Evolutionary conservation across 2,888 invertebrate species (phyloP).

Genomic region (Xestia rhomboidea): DNA sequence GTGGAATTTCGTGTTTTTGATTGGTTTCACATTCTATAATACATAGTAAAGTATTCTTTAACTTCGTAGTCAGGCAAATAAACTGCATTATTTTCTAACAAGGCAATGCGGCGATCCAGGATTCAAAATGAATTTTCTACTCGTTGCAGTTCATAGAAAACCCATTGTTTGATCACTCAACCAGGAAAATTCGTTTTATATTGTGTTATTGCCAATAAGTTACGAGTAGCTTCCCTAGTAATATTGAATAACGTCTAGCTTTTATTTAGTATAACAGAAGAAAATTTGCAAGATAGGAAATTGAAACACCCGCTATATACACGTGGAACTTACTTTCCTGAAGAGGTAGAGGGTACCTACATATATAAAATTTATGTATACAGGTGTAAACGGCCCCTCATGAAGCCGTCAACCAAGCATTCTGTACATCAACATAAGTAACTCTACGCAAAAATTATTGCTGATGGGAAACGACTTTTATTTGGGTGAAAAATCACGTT

Average conservation of each 20-base stretch:
- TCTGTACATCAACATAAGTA: no score
- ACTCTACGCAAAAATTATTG: no score
- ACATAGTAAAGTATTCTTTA: no score
- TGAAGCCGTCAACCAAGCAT: no score
- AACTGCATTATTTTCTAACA: background rate
- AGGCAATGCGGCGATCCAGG: background rate
- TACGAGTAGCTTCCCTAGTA: background rate
- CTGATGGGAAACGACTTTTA: no score
- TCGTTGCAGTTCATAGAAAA: background rate
- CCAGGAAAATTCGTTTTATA: background rate
- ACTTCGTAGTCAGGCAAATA: background rate
- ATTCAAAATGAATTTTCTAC: background rate
- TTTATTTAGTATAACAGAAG: background rate
- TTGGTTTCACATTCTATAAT: background rate
- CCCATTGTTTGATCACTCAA: background rate
- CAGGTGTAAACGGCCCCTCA: no score
- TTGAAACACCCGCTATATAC: background rate
- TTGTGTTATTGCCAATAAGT: background rate
- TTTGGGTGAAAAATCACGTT: no score
- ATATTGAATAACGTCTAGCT: background rate
- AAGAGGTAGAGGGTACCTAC: background rate
- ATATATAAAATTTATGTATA: no score
- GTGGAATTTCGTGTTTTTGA: constrained; percentile 11
- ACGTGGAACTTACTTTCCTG: background rate
- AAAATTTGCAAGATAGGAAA: background rate